Evolutionary conservation across 2,797 vertebrate genomes (phyloP).

Genomic region (Limosa lapponica): DNA sequence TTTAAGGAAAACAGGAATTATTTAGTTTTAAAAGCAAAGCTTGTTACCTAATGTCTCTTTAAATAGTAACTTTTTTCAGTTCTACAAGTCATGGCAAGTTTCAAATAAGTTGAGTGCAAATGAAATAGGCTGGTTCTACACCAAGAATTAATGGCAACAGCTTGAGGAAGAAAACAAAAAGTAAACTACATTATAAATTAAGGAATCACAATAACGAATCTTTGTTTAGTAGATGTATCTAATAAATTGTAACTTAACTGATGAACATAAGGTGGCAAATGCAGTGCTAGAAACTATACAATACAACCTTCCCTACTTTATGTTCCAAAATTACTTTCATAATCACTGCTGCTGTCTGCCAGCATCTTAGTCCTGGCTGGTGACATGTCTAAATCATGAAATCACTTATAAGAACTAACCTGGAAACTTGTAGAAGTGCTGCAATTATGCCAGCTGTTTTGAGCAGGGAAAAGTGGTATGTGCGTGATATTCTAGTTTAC

Average conservation of each 20-base stretch:
- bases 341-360: background rate
- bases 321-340: background rate
- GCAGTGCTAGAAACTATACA: background rate
- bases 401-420: background rate
- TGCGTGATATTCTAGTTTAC: background rate
- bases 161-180: background rate
- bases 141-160: background rate
- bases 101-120: background rate
- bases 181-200: background rate
- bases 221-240: background rate
- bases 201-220: background rate
- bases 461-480: background rate
- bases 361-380: background rate
- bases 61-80: background rate
- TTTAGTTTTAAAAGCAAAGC: background rate
- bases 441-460: background rate
- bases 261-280: background rate
- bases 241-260: background rate
- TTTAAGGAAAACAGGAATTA: background rate
- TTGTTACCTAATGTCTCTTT: background rate
- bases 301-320: background rate
- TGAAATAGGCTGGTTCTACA: background rate
- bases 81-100: background rate
- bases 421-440: background rate
- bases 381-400: background rate